Base-by-base conservation (phyloP, 2,113 vertebrate genomes). In the Hippocampus guttulatus region DNA sequence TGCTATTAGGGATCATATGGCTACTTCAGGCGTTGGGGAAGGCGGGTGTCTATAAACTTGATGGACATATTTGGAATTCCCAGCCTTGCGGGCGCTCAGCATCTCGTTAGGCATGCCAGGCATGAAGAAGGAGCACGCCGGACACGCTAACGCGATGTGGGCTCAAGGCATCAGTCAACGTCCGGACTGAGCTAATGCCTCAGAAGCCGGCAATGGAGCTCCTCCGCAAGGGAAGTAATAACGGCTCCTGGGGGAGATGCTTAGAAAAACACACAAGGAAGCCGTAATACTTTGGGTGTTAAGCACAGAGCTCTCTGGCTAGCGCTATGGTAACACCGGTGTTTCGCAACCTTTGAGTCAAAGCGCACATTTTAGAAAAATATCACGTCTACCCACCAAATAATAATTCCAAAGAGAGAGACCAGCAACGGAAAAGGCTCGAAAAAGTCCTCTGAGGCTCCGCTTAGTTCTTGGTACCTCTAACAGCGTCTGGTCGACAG, bases 91-190 rank as follows among this genome's bases (percentile, higher is more conserved):
- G 27, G 16, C 9, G 10, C 65, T 73, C 66, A 63, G 70, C 20
- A 58, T 79, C 49, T 60, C 66, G 68, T 81, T 78, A 82, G 72
- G 61, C 65, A 75, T 63, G 73, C 57, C 78, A 70, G 27, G 78
- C 76, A 71, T 54, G 25, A 60, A 45, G 71, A 10, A 54, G n/a
- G 14, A 67, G 52, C 1, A 15, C 52, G 23, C 67, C 47, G 51
- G 20, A 7, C 23, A 25, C 9, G 64, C n/a, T 49, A 73, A 65
- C 41, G 51, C 43, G 64, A 45, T 63, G 27, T 9, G 43, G 41
- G 2, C 43, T 20, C 21, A 51, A 64, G 70, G 77, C 63, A 69
- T 67, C 55, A 18, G 70, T 78, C 77, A 73, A 4, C 60, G 62
- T 71, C 73, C 71, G 68, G 71, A 81, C 70, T 4, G 27, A 75